These are phyloP conservation scores for Eulemur rufifrons DNA, from an alignment of 2,113 vertebrate species.

Conservation along the genomic window DNA sequence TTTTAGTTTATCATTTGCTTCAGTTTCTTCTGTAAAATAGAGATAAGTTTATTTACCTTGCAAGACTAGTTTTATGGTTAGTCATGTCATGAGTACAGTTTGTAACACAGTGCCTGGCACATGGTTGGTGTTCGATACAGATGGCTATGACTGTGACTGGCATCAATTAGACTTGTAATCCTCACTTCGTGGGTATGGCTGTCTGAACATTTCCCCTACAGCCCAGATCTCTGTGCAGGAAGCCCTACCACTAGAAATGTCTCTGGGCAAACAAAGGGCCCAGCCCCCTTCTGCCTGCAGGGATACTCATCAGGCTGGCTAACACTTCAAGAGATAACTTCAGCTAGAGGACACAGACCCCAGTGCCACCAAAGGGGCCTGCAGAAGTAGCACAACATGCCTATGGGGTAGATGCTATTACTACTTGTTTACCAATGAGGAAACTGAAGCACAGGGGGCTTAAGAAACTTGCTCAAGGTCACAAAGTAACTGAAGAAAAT, in stretches of 20 bases:
- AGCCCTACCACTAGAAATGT: background rate
- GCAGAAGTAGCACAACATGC: background rate
- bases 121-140: background rate
- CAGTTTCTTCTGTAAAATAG: background rate
- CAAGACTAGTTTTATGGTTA: background rate
- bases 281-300: background rate
- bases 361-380: background rate
- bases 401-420: background rate
- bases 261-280: background rate
- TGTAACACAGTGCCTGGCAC: background rate
- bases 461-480: background rate
- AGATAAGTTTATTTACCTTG: background rate
- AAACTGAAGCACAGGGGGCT: background rate
- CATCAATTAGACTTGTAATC: background rate
- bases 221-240: background rate
- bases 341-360: background rate
- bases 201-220: background rate
- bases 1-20: conserved; percentile 17
- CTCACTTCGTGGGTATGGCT: background rate
- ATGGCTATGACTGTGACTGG: background rate
- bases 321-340: background rate
- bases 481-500: background rate
- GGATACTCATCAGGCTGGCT: background rate
- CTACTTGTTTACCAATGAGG: background rate
- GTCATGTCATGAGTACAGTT: background rate